These are phyloP conservation scores for Ctenoplectra terminalis DNA, from an alignment of 1,140 invertebrate species.

Conservation along the genomic window DNA sequence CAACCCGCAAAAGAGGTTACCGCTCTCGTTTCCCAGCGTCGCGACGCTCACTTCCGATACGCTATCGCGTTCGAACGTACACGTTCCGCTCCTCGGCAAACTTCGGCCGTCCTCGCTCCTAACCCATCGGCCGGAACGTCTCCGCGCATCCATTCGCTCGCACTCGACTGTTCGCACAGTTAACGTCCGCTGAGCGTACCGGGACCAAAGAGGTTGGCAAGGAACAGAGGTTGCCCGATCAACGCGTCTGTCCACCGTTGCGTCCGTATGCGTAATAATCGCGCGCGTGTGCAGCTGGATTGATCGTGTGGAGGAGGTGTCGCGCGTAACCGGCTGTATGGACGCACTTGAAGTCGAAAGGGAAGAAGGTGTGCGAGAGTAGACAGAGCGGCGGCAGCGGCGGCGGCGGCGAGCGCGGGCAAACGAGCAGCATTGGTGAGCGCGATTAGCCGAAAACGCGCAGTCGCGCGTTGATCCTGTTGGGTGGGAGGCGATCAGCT, in stretches of 20 bases:
- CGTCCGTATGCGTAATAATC: background rate
- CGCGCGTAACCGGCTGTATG: constrained; percentile 13
- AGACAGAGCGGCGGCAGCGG: constrained; percentile 39
- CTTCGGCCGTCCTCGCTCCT: constrained; percentile 15
- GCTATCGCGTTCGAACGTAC: background rate
- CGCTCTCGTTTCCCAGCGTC: background rate
- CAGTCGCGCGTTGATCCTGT: constrained; percentile 75
- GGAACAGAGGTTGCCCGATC: constrained; percentile 9
- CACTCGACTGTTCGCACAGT: background rate
- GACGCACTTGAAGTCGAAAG: constrained; percentile 22
- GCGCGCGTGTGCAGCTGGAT: constrained; percentile 35
- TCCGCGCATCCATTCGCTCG: constrained; percentile 7
- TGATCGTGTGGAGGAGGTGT: background rate
- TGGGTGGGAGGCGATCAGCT: constrained; percentile 79
- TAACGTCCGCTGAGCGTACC: too few relatives aligned
- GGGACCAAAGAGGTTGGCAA: background rate
- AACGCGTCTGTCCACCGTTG: background rate
- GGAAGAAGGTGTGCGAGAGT: constrained; percentile 26
- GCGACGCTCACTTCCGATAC: background rate
- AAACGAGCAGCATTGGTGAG: constrained; percentile 29
- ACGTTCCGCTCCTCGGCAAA: constrained; percentile 1
- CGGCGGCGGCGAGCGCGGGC: constrained; percentile 29
- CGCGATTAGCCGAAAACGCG: constrained; percentile 65
- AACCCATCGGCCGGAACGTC: background rate
- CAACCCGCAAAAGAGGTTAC: background rate